Evolutionary conservation across 2,113 vertebrate genomes (phyloP), one percentile per base, ranked within the genome.

Genomic region (Tenebrosternarchus preto): DNA sequence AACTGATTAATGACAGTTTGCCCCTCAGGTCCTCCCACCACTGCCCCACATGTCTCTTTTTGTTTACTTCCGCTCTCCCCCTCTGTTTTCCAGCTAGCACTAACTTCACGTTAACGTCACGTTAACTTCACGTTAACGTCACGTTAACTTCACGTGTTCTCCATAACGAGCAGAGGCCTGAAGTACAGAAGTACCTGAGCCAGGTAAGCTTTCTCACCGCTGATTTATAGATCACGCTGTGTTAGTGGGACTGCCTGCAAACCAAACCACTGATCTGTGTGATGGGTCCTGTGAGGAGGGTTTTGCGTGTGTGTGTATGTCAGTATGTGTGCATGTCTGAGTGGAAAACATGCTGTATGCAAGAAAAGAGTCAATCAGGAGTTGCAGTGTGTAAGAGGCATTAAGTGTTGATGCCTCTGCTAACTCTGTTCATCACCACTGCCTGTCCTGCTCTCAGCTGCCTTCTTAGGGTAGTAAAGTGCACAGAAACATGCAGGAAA

Each of bases 1-100:
- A 91, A 90, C 88, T 90, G 92, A 93, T 93, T 93, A 91, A 87
- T 85, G 77, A 86, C 85, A 86, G 85, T 87, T 90, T 86, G 77
- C 81, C 86, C 77, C 33, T 43, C 22, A 17, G 73, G 24, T 46
- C 2, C 20, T 33, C 43, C 39, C 36, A 24, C 70, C 50, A 72
- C 59, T 57, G 22, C 12, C 50, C 50, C 55, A 64, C 71, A 86
- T 71, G 68, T 82, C 72, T 80, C 84, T 88, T 76, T 56, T 86
- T 22, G 19, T 20, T 55, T 82, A 29, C 82, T 88, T 69, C 56
- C 86, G 81, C 53, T 1, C 25, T 72, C 33, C 36, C 46, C 68
- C 77, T 72, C 31, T 69, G 46, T 79, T 27, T 25, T 72, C 39
- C 22, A 53, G 12, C 50, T 31, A 71, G 55, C 16, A 15, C 66